Conservation (phyloP, 2,113 vertebrate species). For the Hippocampus barbouri region DNA sequence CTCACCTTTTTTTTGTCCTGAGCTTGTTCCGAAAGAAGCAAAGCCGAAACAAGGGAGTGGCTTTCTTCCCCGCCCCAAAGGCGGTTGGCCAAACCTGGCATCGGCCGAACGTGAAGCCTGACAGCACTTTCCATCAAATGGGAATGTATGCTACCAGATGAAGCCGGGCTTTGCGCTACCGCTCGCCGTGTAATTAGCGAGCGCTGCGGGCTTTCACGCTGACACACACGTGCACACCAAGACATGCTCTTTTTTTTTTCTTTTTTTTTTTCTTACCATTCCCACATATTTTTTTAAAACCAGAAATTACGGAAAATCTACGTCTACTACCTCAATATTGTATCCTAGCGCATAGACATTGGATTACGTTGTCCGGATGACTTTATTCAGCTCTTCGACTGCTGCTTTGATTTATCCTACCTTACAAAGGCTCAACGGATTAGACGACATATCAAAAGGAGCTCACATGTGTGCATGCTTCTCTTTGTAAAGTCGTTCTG, state of each 20-base stretch:
- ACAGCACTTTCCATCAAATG: conserved; percentile 48
- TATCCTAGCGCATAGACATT: background rate
- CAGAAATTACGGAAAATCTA: conserved; percentile 5
- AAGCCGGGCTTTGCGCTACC: conserved; percentile 34
- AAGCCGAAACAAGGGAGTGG: conserved; percentile 45
- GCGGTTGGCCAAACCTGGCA: conserved; percentile 41
- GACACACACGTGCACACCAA: conserved; percentile 3
- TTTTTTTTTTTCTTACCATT: background rate
- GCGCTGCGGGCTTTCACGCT: conserved; percentile 23
- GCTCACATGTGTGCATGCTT: background rate
- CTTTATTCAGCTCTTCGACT: background rate
- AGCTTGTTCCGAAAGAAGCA: conserved; percentile 3
- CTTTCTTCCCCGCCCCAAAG: conserved; percentile 6
- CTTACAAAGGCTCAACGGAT: background rate
- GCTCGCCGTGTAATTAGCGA: conserved; percentile 46
- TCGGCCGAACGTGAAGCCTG: conserved; percentile 35
- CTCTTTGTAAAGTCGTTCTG: conserved; percentile 36
- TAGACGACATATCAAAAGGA: background rate
- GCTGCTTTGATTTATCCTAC: background rate
- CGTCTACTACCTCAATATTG: no score
- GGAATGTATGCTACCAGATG: conserved; percentile 55
- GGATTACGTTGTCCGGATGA: background rate
- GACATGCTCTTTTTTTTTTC: background rate
- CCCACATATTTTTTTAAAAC: background rate
- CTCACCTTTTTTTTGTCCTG: background rate